Evolutionary conservation across 2,888 invertebrate species (phyloP), one percentile per base, ranked within the genome.

Genomic region (Drosophila peninsularis): DNA sequence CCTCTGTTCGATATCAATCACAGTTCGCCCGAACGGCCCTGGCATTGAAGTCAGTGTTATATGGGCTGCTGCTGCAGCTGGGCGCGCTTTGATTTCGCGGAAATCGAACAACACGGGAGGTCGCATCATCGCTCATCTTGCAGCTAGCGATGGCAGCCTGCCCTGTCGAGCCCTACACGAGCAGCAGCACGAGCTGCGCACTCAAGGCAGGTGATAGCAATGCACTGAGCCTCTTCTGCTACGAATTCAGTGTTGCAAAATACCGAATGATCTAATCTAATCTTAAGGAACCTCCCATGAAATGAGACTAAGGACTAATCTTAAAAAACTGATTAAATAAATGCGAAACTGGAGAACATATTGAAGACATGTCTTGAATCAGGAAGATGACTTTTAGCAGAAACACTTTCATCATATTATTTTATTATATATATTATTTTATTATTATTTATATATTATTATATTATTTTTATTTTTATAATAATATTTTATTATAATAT

Each of bases 51-150:
- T 63, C 61, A 74, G 76, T 78, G 84, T 75, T 75, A 77, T 77
- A 66, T 77, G 78, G 78, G 62, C 61, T 56, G 82, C 80, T 68
- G 71, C 71, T 88, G 88, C 86, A 87, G 80, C 80, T 87, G 90
- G 80, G 87, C 80, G 78, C 80, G 78, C 77, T 82, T 81, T 75
- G 83, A 89, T 90, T 90, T 90, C 78, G 82, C 77, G 78, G 90
- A 90, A 90, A 91, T 90, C 89, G 82, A 81, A 89, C 89, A 45
- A 82, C 90, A 91, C 90, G 91, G 90, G 82, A 78, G 86, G 86
- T 87, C 86, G 88, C 88, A 87, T 88, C 83, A 88, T 83, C 89
- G 82, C 82, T 83, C 83, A 83, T 83, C 87, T 19, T 41, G 61
- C 45, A 37, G 41, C 54, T 54, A 49, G 55, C 27, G 69, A 50